Base-by-base conservation (phyloP, 2,113 vertebrate species). In the Sander lucioperca region DNA sequence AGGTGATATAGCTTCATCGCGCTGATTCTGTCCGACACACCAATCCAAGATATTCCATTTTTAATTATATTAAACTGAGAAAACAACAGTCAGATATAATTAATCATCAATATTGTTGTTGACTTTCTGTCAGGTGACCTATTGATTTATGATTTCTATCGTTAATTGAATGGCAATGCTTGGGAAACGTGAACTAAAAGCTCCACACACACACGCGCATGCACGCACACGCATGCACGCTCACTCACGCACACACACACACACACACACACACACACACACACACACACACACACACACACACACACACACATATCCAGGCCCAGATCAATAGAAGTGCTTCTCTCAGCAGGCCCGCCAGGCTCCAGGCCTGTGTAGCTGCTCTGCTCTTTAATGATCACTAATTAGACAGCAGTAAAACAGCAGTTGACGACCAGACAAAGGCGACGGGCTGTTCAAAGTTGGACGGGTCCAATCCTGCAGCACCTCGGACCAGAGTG, bases 391-490 rank as follows among this genome's bases (percentile, higher is more conserved):
- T 67, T 78, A 47, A 61, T 74, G 48, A 68, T 21, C 33, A 23
- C 64, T 79, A 74, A 74, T 84, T 70, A 56, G n/a, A 56, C 76
- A 10, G 64, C 50, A 63, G 70, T 56, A 47, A 79, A 74, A 68
- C 59, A 71, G 57, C 59, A 66, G n/a, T 5, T 59, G 59, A 45
- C 4, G 1, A 51, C 13, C 43, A 59, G 61, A 23, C 50, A 58
- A 43, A 18, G 21, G 48, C 0, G 6, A 30, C 27, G 1, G 18
- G n/a, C 43, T 16, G 39, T 54, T 67, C n/a, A 43, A 25, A 69
- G 36, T 39, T 50, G 12, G 23, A 25, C 53, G 21, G 68, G 54
- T 83, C 75, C 47, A 25, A 51, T 51, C 74, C 67, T 72, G 45
- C 27, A 19, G 74, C 5, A 45, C 12, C 51, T 6, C 2, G 0